These are phyloP conservation scores for Tapirus terrestris DNA, from an alignment of 2,113 vertebrate species.

Conservation along the genomic window DNA sequence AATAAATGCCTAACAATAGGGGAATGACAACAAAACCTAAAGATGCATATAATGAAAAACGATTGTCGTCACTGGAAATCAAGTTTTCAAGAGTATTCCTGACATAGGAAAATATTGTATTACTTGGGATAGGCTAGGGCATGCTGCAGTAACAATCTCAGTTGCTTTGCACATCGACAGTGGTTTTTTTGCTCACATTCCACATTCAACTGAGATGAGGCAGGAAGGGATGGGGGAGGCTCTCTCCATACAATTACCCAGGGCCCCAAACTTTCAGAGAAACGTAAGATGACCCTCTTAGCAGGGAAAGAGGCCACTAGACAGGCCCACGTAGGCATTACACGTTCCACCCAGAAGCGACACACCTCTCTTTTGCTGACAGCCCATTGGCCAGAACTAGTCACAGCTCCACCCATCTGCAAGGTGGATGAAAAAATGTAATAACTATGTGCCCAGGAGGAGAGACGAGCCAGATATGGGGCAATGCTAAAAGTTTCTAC, in stretches of 20 bases:
- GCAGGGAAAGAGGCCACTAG: background rate
- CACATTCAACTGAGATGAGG: background rate
- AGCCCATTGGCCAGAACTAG: background rate
- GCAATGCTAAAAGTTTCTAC: background rate
- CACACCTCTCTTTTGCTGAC: background rate
- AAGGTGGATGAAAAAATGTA: background rate
- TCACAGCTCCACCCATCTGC: background rate
- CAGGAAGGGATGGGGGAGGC: background rate
- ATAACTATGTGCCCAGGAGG: background rate
- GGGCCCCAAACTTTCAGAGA: background rate
- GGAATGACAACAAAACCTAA: constrained; percentile 13
- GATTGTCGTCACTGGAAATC: background rate
- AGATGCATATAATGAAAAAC: background rate
- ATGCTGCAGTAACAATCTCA: background rate
- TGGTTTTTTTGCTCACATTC: background rate
- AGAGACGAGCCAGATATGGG: background rate
- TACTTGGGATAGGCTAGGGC: background rate
- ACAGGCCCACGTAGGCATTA: background rate
- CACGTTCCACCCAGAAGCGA: background rate
- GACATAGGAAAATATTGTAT: background rate
- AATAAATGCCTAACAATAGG: background rate
- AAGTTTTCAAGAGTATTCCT: background rate
- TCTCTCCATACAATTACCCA: background rate
- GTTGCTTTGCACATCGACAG: background rate
- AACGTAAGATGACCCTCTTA: background rate